Percentiles rank a stretch among this genome's conserved stretches.
phyloP scores from a whole-genome alignment of 1,140 invertebrate species.

The Brachionus paranguensis region DNA sequence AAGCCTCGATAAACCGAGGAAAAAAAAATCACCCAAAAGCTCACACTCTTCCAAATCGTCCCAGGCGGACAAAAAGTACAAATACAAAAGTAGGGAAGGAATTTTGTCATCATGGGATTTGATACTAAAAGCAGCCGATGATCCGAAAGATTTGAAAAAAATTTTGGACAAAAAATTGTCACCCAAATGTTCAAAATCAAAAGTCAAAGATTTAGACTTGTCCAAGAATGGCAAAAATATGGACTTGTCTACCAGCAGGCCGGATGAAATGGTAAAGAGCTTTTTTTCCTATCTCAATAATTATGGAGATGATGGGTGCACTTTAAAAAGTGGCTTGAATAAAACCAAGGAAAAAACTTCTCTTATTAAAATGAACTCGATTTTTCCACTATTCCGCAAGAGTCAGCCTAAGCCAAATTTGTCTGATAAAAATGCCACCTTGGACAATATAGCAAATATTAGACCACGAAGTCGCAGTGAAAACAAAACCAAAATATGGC shows the following conservation, averaged over 20 bases:
- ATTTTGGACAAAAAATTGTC: not conserved
- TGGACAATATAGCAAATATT: not conserved
- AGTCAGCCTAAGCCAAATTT: not conserved
- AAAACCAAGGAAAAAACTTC: not conserved
- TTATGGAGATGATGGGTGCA: conserved; percentile 28
- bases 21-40: not conserved
- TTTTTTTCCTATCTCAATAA: conserved; percentile 36
- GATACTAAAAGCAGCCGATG: not conserved
- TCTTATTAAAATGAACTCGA: not conserved
- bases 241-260: not conserved
- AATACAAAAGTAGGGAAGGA: not conserved
- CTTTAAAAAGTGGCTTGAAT: not conserved
- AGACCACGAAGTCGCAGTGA: not conserved
- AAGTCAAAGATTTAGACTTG: not conserved
- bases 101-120: not conserved
- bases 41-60: not conserved
- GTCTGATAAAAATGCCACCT: not conserved
- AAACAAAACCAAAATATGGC: not conserved
- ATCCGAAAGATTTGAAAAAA: not conserved
- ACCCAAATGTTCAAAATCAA: not conserved
- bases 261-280: conserved; percentile 25
- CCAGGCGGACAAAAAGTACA: not conserved
- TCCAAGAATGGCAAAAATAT: not conserved
- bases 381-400: not conserved
- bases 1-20: not conserved